Percentiles rank a stretch among this genome's conserved stretches.
These are phyloP conservation scores for Pelochelys cantorii DNA, from an alignment of 2,797 vertebrate genomes.

Conservation along the genomic window DNA sequence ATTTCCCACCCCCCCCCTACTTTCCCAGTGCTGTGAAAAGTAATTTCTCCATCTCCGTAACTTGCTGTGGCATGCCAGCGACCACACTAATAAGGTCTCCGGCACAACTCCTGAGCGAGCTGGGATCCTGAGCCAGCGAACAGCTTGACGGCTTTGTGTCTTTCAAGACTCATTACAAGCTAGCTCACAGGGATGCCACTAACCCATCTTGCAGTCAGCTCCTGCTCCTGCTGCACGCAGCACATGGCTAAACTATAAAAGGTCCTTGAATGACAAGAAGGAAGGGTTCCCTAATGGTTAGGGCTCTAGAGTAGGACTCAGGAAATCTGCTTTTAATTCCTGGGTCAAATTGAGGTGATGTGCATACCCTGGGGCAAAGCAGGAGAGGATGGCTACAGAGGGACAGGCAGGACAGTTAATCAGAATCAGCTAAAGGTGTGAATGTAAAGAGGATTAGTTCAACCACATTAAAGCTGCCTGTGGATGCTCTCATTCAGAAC, in stretches of 20 bases:
- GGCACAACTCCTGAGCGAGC: rapidly evolving
- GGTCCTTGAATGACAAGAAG: neutral
- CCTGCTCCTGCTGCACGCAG: neutral
- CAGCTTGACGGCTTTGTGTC: neutral
- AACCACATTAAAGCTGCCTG: neutral
- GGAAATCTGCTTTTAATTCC: neutral
- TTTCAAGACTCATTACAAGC: neutral
- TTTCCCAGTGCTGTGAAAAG: constrained; percentile 3
- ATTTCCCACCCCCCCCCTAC: neutral
- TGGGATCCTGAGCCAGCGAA: neutral
- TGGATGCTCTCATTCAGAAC: neutral
- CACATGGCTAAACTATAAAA: neutral
- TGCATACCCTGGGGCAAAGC: neutral
- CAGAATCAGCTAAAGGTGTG: neutral
- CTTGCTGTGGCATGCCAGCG: neutral
- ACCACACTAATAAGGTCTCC: neutral
- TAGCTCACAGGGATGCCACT: neutral
- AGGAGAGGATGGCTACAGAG: neutral
- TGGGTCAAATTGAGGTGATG: neutral
- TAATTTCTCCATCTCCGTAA: neutral
- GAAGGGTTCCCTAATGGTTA: neutral
- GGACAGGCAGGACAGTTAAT: neutral
- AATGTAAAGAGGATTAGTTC: neutral
- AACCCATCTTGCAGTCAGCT: rapidly evolving
- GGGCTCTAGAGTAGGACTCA: neutral